phyloP scores from a whole-genome alignment of 2,797 vertebrate genomes.

The Pipistrellus pygmaeus region DNA sequence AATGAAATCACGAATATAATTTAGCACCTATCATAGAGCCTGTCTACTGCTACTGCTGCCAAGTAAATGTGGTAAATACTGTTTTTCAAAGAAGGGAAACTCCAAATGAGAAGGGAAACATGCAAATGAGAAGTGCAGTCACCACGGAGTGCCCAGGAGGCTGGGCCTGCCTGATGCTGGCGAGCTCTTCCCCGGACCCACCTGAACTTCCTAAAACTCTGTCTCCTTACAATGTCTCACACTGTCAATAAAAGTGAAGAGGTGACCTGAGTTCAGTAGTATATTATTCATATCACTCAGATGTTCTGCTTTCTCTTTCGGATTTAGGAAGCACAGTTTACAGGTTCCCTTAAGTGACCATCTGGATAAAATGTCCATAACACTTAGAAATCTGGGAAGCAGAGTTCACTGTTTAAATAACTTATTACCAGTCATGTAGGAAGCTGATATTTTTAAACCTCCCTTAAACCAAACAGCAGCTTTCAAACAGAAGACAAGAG shows the following conservation, averaged over 20 bases:
- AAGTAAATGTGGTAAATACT: neutral
- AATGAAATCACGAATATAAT: slow-evolving; percentile 32
- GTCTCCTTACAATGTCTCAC: neutral
- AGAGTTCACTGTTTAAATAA: slow-evolving; percentile 64
- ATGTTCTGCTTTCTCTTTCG: neutral
- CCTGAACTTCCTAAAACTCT: neutral
- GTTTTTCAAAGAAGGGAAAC: neutral
- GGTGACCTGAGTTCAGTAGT: neutral
- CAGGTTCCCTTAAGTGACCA: neutral
- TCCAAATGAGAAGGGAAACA: neutral
- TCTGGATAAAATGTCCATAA: slow-evolving; percentile 56
- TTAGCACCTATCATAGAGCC: neutral
- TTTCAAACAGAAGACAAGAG: slow-evolving; percentile 62
- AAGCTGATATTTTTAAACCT: slow-evolving; percentile 77
- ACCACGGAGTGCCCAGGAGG: neutral
- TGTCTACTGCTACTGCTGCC: neutral
- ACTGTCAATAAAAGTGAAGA: neutral
- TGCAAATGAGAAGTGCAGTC: neutral
- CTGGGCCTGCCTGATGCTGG: accelerated
- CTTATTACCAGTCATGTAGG: slow-evolving; percentile 65
- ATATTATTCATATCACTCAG: neutral
- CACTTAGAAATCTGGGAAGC: slow-evolving; percentile 67
- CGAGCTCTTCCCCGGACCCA: neutral
- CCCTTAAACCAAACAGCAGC: slow-evolving; percentile 74
- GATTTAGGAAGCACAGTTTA: neutral